Base-by-base conservation (phyloP, 92 coral and sea anemone genomes). In the Epizoanthus stellaris region DNA sequence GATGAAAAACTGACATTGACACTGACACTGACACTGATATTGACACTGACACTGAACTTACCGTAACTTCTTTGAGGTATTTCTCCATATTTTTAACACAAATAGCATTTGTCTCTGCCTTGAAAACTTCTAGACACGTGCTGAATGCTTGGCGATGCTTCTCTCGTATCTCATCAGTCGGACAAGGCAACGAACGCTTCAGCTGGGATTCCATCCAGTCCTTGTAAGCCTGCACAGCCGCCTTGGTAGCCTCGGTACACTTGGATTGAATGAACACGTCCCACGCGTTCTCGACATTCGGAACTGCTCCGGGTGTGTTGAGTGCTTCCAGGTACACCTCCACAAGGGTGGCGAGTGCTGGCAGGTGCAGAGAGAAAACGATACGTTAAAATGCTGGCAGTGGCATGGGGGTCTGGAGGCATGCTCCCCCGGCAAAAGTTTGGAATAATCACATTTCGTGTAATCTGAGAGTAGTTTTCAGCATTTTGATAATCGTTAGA, bases 301-400 rank as follows among this genome's bases (percentile, higher is more conserved):
- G 98, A 17, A 95, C 94, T 10, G 92, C 89, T 9, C 95, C 95
- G 49, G 98, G 98, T 9, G 93, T 91, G 91, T 95, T 95, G 65
- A 95, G 83, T 3, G 98, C 95, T 8, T 91, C 84, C 80, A 94
- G 92, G 80, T 92, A 95, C 57, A 87, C 83, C 49, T 91, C 87
- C 10, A 95, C 89, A 76, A 95, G 86, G 12, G 94, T 75, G 6
- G 95, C 98, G 17, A 95, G 94, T 4, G 93, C 97, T 93, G 85
- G 56, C 30, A 34, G 43, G 47, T 30, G 62, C 4, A 16, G 13
- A 86, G 39, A 34, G 15, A n/a, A n/a, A n/a, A n/a, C n/a, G n/a
- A n/a, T n/a, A n/a, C n/a, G n/a, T n/a, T 7, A 30, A 23, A 23
- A 23, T 23, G 25, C 0, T 23, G 25, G 25, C 25, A 23, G 25